phyloP scores from a whole-genome alignment of 1,140 invertebrate species.

The Trinorchestia longiramus region DNA sequence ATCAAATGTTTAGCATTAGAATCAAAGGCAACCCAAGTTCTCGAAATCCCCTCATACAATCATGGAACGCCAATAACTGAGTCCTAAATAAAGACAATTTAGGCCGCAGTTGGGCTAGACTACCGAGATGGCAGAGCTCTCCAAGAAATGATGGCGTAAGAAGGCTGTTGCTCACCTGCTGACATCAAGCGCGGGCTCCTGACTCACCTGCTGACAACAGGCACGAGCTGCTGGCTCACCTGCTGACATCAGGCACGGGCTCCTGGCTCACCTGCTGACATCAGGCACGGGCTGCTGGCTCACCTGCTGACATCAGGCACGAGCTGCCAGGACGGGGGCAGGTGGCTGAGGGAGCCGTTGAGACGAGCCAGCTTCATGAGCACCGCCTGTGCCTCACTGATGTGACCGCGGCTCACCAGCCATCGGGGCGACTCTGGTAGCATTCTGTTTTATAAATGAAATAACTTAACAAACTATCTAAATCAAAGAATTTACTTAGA shows the following conservation, averaged over 20 bases:
- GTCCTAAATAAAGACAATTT: too few species aligned
- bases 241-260: neutral
- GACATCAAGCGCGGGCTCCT: neutral
- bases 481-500: too few species aligned
- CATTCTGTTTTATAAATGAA: too few species aligned
- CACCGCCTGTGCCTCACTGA: constrained; percentile 61
- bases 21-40: too few species aligned
- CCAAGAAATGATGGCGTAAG: too few species aligned
- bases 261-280: neutral
- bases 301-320: constrained; percentile 50
- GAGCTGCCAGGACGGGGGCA: constrained; percentile 60
- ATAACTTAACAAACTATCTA: too few species aligned
- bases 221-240: neutral
- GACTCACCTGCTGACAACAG: neutral
- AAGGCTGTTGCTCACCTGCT: neutral
- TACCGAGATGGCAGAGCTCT: too few species aligned
- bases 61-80: too few species aligned
- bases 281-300: neutral
- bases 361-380: constrained; percentile 59
- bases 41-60: too few species aligned
- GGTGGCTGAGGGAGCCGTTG: constrained; percentile 58
- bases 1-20: too few species aligned
- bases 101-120: too few species aligned
- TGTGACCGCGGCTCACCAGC: constrained; percentile 61
- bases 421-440: constrained; percentile 65